phyloP scores from a whole-genome alignment of 2,797 vertebrate genomes.

The Streptopelia turtur region DNA sequence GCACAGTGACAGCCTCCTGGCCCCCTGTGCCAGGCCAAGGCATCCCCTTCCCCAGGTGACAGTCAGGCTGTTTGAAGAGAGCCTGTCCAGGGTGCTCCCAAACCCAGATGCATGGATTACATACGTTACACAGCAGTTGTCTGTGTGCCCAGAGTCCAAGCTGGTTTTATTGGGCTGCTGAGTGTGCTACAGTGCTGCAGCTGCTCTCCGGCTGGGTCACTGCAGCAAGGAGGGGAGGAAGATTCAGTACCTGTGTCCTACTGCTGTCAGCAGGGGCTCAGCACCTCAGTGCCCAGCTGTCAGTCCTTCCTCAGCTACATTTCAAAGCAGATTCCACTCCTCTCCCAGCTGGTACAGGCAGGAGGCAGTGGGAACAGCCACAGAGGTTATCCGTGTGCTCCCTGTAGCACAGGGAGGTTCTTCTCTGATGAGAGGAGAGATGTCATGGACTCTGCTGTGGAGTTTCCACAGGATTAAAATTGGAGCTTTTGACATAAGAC shows the following conservation, averaged over 20 bases:
- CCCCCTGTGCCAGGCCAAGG: background rate
- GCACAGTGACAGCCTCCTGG: fast-evolving
- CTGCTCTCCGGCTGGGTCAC: background rate
- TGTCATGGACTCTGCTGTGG: background rate
- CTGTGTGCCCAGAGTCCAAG: background rate
- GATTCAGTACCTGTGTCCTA: background rate
- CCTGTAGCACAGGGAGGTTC: background rate
- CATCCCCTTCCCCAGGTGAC: background rate
- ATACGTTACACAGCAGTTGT: fast-evolving
- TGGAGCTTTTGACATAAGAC: background rate
- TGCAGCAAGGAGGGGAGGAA: background rate
- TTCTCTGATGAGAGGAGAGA: background rate
- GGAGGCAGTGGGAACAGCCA: background rate
- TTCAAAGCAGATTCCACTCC: background rate
- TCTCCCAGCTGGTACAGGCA: background rate
- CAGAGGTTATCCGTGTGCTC: background rate
- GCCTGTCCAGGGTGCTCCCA: background rate
- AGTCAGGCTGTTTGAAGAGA: background rate
- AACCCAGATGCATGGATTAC: fast-evolving
- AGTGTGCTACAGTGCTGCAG: background rate
- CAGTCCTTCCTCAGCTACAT: background rate
- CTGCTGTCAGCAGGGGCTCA: background rate
- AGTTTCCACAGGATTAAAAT: background rate
- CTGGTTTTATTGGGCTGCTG: constrained; percentile 2
- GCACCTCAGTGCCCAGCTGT: background rate